phyloP scores from a whole-genome alignment of 1,140 invertebrate species.

The honey bee (Apis mellifera) region DNA sequence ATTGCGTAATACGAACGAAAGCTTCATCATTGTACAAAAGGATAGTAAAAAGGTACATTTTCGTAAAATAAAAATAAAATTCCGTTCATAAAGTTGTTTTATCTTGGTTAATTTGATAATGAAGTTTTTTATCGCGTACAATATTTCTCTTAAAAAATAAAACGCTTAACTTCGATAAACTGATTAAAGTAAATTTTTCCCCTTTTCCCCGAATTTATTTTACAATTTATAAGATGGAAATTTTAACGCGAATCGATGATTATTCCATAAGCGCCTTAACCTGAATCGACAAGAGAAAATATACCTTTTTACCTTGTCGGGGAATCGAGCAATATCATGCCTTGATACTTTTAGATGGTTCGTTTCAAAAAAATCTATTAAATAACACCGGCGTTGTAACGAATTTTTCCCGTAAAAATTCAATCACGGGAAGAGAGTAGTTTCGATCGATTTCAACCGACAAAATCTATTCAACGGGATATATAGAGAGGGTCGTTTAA shows the following conservation, averaged over 20 bases:
- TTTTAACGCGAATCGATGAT: background rate
- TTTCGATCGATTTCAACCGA: slow-evolving; percentile 2
- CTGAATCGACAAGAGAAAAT: background rate
- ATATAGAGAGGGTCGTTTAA: background rate
- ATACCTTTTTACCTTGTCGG: background rate
- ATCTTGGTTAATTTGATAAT: too few species aligned
- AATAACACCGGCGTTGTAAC: background rate
- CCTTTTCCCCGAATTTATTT: background rate
- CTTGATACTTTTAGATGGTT: background rate
- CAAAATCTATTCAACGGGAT: background rate
- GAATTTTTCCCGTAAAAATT: slow-evolving; percentile 15
- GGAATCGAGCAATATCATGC: background rate
- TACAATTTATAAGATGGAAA: too few species aligned
- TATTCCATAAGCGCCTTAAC: background rate
- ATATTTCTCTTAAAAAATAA: background rate
- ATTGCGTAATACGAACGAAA: background rate
- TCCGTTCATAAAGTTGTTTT: background rate
- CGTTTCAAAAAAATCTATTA: slow-evolving; percentile 3
- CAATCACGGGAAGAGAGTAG: slow-evolving; percentile 13
- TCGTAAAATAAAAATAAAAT: background rate
- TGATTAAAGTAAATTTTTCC: background rate
- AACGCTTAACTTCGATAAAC: too few species aligned
- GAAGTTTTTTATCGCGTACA: background rate
- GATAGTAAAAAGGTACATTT: background rate
- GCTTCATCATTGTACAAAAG: background rate